Evolutionary conservation across 2,113 vertebrate genomes (phyloP).

Genomic region (Sminthopsis crassicaudata): DNA sequence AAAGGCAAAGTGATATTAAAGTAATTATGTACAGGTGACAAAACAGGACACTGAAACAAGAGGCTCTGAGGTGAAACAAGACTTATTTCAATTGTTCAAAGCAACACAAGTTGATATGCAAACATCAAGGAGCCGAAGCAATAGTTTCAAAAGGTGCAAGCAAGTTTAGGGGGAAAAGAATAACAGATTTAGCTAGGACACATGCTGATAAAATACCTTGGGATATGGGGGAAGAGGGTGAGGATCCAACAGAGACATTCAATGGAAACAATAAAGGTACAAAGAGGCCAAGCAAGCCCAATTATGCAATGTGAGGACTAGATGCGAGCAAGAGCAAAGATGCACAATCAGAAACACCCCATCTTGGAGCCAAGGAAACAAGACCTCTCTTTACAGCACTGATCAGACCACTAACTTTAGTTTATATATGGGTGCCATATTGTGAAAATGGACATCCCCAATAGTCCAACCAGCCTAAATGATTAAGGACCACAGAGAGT

Average conservation of each 20-base stretch:
- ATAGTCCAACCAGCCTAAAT: constrained; percentile 11
- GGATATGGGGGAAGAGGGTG: neutral
- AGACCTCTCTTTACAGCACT: neutral
- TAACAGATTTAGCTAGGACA: constrained; percentile 37
- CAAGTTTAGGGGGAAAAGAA: constrained; percentile 41
- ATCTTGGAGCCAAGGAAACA: constrained; percentile 33
- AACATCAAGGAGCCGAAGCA: constrained; percentile 46
- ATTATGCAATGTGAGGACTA: neutral
- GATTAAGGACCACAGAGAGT: constrained; percentile 46
- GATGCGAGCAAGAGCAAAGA: neutral
- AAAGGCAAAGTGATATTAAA: constrained; percentile 46
- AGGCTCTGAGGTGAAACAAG: neutral
- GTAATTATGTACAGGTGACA: constrained; percentile 30
- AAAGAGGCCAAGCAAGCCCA: constrained; percentile 43
- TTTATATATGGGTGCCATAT: neutral
- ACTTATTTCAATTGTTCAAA: constrained; percentile 52
- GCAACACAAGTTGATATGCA: constrained; percentile 33
- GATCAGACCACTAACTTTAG: neutral
- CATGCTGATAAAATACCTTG: neutral
- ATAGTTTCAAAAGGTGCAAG: constrained; percentile 43
- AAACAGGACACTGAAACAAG: constrained; percentile 1
- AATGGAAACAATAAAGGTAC: constrained; percentile 29
- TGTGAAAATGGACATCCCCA: constrained; percentile 1
- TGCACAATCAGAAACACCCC: constrained; percentile 28
- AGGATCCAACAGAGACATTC: constrained; percentile 32